Evolutionary conservation across 2,888 invertebrate genomes (phyloP), one percentile per base, ranked within the genome.

Genomic region (Cantharis rufa): DNA sequence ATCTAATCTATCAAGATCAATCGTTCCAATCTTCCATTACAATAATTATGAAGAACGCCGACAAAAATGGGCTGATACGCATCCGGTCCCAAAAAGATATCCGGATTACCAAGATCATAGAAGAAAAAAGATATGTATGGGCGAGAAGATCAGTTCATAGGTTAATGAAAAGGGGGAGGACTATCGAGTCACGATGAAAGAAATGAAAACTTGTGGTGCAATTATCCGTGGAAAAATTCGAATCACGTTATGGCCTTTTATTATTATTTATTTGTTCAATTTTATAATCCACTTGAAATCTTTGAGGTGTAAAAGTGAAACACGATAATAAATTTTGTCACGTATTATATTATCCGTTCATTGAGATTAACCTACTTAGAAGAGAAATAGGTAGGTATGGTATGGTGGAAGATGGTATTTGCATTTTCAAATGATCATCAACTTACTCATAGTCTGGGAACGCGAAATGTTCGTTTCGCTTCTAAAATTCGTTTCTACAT

Each of bases 131-230:
- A 18, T 18, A 18, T n/a, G n/a, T n/a, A 2, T 66, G 82, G 83
- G 84, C 83, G 83, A 84, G 84, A 84, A 84, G 82, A 82, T 79
- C 81, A 79, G 84, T 82, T 80, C 84, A 82, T 80, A 84, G 84
- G 84, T 84, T 84, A 84, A 84, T 84, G 83, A 84, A 84, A 84
- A 83, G 82, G 82, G 82, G 84, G 82, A 81, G 83, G 82, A 82
- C 81, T 80, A 81, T 81, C 78, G 76, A 48, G 79, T 76, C 80
- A 81, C 81, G 80, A 66, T 10, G 64, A 66, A 21, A 24, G 21
- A 66, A 66, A 66, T 21, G 64, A 24, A 66, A 24, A 66, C n/a
- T n/a, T 48, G 48, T 48, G 48, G n/a, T 48, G 48, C 48, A 48
- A 48, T 48, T 48, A 48, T 48, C 48, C 48, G 48, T 48, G n/a